Evolutionary conservation across 2,797 vertebrate species (phyloP).

Genomic region (Danio aesculapii): DNA sequence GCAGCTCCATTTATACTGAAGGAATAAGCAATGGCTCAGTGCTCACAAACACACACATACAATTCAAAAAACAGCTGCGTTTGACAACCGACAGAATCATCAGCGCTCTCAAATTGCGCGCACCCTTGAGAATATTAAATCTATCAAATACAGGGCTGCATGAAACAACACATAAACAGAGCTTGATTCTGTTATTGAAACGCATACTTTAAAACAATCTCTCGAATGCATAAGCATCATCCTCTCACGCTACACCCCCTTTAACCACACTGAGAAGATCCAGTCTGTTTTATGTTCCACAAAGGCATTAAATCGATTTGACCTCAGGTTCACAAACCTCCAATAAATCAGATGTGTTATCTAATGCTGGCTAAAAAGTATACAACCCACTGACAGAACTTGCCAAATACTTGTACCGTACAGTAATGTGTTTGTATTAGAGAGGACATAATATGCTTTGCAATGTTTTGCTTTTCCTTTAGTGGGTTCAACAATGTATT

Average conservation of each 20-base stretch:
- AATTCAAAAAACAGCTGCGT: neutral
- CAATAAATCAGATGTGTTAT: slow-evolving; percentile 1
- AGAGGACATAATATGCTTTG: too few species aligned
- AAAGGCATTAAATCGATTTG: slow-evolving; percentile 30
- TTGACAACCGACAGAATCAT: slow-evolving; percentile 7
- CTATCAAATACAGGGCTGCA: neutral
- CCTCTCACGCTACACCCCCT: neutral
- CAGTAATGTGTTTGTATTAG: slow-evolving; percentile 13
- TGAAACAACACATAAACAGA: slow-evolving; percentile 3
- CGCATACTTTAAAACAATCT: too few species aligned
- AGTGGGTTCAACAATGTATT: too few species aligned
- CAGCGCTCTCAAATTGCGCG: neutral
- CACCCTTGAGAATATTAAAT: slow-evolving; percentile 6
- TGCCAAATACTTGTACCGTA: neutral
- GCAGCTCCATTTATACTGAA: slow-evolving; percentile 24
- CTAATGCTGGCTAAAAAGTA: neutral
- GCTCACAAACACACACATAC: neutral
- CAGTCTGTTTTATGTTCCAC: neutral
- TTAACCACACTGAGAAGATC: neutral
- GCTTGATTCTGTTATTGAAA: slow-evolving; percentile 1
- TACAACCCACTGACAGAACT: neutral
- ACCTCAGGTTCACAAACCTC: slow-evolving; percentile 4
- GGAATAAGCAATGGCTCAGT: slow-evolving; percentile 12
- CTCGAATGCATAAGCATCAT: neutral
- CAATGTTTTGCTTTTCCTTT: too few species aligned